Base-by-base conservation (phyloP, 1,140 invertebrate species). In the Drosophila sp. region DNA sequence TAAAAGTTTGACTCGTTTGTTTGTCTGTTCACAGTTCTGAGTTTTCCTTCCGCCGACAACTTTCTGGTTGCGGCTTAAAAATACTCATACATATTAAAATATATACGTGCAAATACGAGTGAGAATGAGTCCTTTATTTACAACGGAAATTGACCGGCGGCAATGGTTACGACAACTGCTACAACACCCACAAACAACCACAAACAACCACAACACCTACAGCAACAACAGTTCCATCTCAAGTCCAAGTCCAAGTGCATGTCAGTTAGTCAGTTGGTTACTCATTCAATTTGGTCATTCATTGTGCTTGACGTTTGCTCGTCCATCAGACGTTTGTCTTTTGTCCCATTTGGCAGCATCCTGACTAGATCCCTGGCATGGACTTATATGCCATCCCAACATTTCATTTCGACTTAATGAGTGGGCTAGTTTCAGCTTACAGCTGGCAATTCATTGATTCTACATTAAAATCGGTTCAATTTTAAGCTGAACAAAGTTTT, bases 121-220 rank as follows among this genome's bases (percentile, higher is more conserved):
- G 27, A n/a, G 16, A 25, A n/a, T 27, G 62, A 27, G 32, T 51
- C 32, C 54, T 74, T 61, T 38, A 58, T 58, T 45, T 43, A 61
- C 32, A 67, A 43, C 81, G 81, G 81, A 86, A 87, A 86, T 86
- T 87, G 82, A 72, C 78, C 77, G 82, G 71, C 82, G 75, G 82
- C 71, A 66, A 54, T 70, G 50, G 29, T 13, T 45, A 59, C 62
- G n/a, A 58, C 53, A 67, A 51, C 54, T 46, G 62, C 58, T 56
- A 56, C 27, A 29, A 25, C 34, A 54, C 40, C 57, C 25, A 41
- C 46, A 16, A 40, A n/a, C 21, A 46, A 27, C 45, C 9, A 46
- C 2, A 46, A 29, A 41, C 46, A 25, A 53, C 58, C 34, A n/a
- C 21, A 46, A 27, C 45, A 21, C n/a, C 2, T 21, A 6, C 16